Evolutionary conservation across 1,140 invertebrate species (phyloP), one percentile per base, ranked within the genome.

Genomic region (Penaeus vannamei): DNA sequence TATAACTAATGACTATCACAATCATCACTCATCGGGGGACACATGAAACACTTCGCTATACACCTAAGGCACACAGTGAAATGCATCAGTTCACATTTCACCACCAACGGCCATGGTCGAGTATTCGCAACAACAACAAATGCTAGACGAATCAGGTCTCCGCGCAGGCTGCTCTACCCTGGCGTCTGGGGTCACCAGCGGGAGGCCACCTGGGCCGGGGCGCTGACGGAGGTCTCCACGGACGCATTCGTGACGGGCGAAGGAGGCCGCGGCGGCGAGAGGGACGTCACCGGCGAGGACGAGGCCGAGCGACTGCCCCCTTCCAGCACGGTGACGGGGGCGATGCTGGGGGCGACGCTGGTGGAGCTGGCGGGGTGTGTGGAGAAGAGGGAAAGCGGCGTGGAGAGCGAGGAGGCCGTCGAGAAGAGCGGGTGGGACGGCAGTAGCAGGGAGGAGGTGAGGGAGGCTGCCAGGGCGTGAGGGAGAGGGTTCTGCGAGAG

Each of bases 401-500:
- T 66, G 32, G 82, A 42, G 29, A 84, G 60, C 29, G 83, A 53
- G 76, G 87, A 89, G 83, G 86, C 80, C n/a, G 76, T 66, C 60
- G 88, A 85, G 84, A 72, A 85, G 26, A 81, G 62, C 29, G 88
- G 88, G 42, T 80, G 88, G 19, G 88, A 81, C n/a, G 86, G 80
- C 46, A 83, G 80, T 7, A 84, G 81, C 23, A 84, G 88, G 23
- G 62, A 46, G 23, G 84, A 85, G 64, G 84, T 72, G 20, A 72
- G 84, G 53, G 88, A 85, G 46, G 88, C 88, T 22, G 88, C 88
- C 61, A 85, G 83, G 53, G 88, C 88, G 72, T 53, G 83, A 32
- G 88, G 53, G 26, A 85, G 32, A 32, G 64, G 66, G 22, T 76
- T 62, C 87, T 85, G 82, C 12, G 76, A 26, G 23, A 89, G 72